Conservation (phyloP, 2,113 vertebrate species). For the Microtus montanus region DNA sequence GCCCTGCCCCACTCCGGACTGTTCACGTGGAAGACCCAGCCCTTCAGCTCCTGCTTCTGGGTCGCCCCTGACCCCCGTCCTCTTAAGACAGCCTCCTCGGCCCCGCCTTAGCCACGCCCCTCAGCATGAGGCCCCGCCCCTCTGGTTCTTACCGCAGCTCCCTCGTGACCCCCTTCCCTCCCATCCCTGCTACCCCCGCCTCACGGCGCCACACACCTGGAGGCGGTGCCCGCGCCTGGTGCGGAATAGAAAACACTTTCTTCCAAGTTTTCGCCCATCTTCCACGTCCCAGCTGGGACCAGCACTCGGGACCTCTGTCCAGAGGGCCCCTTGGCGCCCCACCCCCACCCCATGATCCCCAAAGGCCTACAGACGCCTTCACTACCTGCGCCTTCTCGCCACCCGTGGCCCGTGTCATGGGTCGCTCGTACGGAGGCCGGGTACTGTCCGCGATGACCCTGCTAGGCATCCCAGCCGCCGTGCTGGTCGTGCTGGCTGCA, state of each 20-base stretch:
- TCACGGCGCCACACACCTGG: not conserved
- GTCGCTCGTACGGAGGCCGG: constrained; percentile 86
- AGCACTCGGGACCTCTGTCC: not conserved
- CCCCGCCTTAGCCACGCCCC: not conserved
- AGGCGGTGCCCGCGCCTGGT: not conserved
- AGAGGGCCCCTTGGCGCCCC: too few species aligned
- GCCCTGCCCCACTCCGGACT: not conserved
- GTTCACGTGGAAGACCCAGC: not conserved
- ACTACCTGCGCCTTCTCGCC: constrained; percentile 66
- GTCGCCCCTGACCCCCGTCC: not conserved
- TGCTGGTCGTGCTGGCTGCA: constrained; percentile 90
- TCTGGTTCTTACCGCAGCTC: too few species aligned
- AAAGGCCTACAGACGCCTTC: too few species aligned
- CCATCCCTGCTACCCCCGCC: not conserved
- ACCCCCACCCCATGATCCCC: not conserved
- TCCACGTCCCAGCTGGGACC: not conserved
- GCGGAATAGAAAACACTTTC: not conserved
- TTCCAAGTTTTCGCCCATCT: not conserved
- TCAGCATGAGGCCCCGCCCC: not conserved
- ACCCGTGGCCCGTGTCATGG: constrained; percentile 81
- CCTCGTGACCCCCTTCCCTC: too few species aligned
- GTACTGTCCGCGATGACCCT: constrained; percentile 88
- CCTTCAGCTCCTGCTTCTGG: not conserved
- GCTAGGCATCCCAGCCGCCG: constrained; percentile 88
- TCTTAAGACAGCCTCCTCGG: not conserved